Conservation (phyloP, 2,888 invertebrate genomes). For the Hetaerina titia region DNA sequence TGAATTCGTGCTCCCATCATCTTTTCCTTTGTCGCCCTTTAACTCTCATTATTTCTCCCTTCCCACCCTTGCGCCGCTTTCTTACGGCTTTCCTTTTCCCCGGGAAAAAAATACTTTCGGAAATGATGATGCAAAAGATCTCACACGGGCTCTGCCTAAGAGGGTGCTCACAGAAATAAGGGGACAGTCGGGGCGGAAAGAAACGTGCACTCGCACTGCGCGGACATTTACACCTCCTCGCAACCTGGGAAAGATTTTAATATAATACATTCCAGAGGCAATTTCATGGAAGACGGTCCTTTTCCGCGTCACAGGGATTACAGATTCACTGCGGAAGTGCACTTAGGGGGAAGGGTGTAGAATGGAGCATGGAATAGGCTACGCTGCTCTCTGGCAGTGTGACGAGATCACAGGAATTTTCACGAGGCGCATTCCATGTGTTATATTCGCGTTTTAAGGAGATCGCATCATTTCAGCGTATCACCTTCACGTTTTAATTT, state of each 20-base stretch:
- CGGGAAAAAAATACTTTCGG: not conserved
- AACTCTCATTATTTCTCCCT: not conserved
- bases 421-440: not conserved
- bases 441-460: not conserved
- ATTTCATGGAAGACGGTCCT: slow-evolving; percentile 6
- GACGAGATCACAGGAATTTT: not conserved
- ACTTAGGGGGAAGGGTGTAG: not conserved
- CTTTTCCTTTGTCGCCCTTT: not conserved
- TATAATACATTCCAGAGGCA: not conserved
- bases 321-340: not conserved
- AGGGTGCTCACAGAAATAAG: not conserved
- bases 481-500: not conserved
- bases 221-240: not conserved
- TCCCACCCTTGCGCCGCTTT: not conserved
- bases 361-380: not conserved
- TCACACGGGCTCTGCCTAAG: not conserved
- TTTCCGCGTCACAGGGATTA: not conserved
- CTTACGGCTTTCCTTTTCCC: not conserved
- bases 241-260: not conserved
- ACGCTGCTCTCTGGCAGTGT: not conserved
- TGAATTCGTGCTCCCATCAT: not conserved
- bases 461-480: not conserved
- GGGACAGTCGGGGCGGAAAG: not conserved
- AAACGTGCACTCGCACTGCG: not conserved
- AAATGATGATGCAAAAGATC: not conserved